Base-by-base conservation (phyloP, 92 coral and sea anemone genomes). In the Heteractis magnifica region DNA sequence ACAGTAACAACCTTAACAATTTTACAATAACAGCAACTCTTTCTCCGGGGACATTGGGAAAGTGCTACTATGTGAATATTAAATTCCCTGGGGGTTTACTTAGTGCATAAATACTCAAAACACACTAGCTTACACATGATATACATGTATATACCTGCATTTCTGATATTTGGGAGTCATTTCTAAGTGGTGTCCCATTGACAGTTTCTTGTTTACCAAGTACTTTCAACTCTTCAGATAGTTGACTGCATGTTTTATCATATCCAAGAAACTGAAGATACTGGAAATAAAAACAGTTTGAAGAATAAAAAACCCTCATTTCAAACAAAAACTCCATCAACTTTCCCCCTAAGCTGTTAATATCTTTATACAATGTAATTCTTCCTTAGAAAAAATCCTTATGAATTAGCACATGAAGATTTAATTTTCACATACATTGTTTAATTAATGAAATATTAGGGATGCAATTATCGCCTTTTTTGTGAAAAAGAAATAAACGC, bases 211-310 rank as follows among this genome's bases (percentile, higher is more conserved):
- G 83, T 82, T 95, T 95, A 0, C 98, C 98, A 53, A 92, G 87
- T n/a, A 89, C 65, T 20, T 70, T 41, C 5, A 95, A 85, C 52
- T 95, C 98, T 44, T 92, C 84, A 12, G 84, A 87, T 77, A 94
- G 87, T 48, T 94, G 85, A 2, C 89, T 82, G 50, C 70, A 58
- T 10, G 98, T 92, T 79, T 76, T 80, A 56, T 78, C 84, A 80
- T 95, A 95, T 44, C 92, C 92, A 85, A 94, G 90, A 81, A 90
- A 95, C 52, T 90, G 92, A 51, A 95, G 87, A 78, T 95, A 95
- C 98, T 95, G 65, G 55, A 77, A 60, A 62, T 8, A 8, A 13
- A 16, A 15, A 59, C 18, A 59, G 4, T 1, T 59, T 12, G 65
- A 1, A 34, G 44, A 34, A 26, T 26, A 26, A 26, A 34, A 34